Conservation (phyloP, 2,888 invertebrate species). For the Eueremaeus valkanovi region DNA sequence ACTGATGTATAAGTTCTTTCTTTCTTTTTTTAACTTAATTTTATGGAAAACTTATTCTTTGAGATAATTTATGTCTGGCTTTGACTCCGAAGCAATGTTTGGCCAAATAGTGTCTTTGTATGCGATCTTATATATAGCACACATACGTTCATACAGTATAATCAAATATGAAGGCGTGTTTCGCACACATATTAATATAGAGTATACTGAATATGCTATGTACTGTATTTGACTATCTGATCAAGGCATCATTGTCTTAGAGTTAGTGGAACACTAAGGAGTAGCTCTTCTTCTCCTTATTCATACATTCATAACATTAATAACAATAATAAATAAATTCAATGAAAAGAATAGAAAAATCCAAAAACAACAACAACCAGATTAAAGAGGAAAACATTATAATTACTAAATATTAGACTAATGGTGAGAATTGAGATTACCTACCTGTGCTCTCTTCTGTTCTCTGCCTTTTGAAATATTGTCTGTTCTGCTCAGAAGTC, state of each 20-base stretch:
- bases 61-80: too few relatives aligned
- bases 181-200: background rate
- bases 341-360: background rate
- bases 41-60: slow-evolving; percentile 28
- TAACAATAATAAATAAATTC: background rate
- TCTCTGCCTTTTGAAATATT: slow-evolving; percentile 14
- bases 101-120: slow-evolving; percentile 18
- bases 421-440: too few relatives aligned
- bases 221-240: background rate
- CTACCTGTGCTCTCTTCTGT: background rate
- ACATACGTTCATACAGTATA: background rate
- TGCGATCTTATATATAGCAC: background rate
- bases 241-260: slow-evolving; percentile 3
- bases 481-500: background rate
- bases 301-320: background rate
- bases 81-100: background rate
- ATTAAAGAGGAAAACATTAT: background rate
- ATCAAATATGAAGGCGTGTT: slow-evolving; percentile 24
- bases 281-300: slow-evolving; percentile 20
- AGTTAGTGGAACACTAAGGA: slow-evolving; percentile 1
- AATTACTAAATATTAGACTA: too few relatives aligned
- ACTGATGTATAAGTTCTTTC: background rate
- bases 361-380: slow-evolving; percentile 5
- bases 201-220: too few relatives aligned
- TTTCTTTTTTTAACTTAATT: background rate